Percentiles rank a stretch among this genome's conserved stretches.
Conservation (phyloP, 2,113 vertebrate genomes). For the Toxostoma redivivum region DNA sequence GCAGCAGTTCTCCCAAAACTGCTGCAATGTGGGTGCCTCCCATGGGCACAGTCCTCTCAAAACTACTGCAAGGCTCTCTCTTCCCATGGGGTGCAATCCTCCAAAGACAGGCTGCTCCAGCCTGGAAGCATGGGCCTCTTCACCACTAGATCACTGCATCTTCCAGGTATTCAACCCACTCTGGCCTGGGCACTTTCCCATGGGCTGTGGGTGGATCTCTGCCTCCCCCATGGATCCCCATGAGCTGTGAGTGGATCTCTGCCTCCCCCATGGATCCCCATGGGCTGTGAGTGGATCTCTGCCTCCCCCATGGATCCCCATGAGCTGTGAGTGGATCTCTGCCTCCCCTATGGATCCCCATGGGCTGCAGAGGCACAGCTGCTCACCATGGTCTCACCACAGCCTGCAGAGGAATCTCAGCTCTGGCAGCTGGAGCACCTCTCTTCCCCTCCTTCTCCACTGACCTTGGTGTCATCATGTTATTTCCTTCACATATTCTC, state of each 20-base stretch:
- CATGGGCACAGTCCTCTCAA: neutral
- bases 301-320: no score
- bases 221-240: no score
- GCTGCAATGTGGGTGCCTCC: neutral
- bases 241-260: neutral
- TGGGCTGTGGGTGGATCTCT: no score
- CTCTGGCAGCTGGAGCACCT: fast-evolving
- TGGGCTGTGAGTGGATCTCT: no score
- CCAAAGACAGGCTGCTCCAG: neutral
- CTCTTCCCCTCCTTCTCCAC: neutral
- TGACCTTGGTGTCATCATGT: neutral
- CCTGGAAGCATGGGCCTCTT: neutral
- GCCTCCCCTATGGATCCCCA: no score
- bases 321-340: no score
- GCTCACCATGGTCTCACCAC: no score
- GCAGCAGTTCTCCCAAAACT: neutral
- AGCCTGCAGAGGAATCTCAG: neutral
- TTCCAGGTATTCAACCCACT: neutral
- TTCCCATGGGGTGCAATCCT: neutral
- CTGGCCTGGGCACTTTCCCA: neutral
- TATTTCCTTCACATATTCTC: neutral
- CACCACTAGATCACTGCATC: neutral
- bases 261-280: neutral
- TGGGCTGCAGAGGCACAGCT: neutral
- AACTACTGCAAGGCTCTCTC: neutral